phyloP scores from a whole-genome alignment of 2,113 vertebrate species.

The Noturus placidus region DNA sequence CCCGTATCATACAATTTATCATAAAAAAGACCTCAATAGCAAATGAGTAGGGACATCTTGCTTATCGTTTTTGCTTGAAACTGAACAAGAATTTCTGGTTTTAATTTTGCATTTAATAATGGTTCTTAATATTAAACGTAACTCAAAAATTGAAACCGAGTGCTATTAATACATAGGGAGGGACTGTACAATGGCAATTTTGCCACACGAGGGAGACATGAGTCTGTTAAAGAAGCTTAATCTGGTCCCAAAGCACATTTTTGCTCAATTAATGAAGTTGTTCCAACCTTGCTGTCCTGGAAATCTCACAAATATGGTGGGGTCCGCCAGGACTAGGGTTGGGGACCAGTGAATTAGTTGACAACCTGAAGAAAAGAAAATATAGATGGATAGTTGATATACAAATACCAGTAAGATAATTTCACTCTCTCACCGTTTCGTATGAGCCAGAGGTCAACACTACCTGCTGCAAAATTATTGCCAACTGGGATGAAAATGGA shows the following conservation, averaged over 20 bases:
- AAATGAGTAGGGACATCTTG: neutral
- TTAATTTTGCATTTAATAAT: neutral
- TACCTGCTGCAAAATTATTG: too few relatives aligned
- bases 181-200: neutral
- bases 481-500: neutral
- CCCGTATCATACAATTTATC: neutral
- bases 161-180: neutral
- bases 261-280: neutral
- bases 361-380: neutral
- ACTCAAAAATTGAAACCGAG: neutral
- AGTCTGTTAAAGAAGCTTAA: neutral
- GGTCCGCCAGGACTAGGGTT: neutral
- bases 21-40: neutral
- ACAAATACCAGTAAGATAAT: neutral
- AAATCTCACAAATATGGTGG: neutral
- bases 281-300: neutral
- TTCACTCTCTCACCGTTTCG: too few relatives aligned
- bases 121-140: neutral
- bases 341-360: neutral
- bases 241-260: neutral
- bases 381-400: neutral
- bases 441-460: too few relatives aligned
- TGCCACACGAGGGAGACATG: constrained; percentile 34
- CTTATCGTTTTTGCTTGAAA: neutral
- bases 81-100: neutral